These are phyloP conservation scores for Balanococcus diminutus DNA, from an alignment of 2,888 invertebrate genomes.

Conservation along the genomic window DNA sequence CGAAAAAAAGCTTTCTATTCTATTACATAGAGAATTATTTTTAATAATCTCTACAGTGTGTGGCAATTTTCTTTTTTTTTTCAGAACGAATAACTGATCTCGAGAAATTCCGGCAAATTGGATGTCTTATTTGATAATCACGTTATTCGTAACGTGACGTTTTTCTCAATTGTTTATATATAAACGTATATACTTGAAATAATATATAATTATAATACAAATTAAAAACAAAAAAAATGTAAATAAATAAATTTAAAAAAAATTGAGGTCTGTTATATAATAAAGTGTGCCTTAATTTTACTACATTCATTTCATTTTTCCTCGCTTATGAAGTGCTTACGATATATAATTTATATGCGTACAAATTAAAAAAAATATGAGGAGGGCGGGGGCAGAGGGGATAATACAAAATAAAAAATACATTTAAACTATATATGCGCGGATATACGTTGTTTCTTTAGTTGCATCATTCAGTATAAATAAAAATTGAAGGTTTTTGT, in stretches of 20 bases:
- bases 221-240: neutral
- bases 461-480: neutral
- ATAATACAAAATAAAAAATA: neutral
- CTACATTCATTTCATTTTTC: neutral
- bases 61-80: too few relatives aligned
- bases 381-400: neutral
- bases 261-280: neutral
- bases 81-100: neutral
- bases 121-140: neutral
- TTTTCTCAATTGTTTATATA: too few relatives aligned
- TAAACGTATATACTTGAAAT: neutral
- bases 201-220: neutral
- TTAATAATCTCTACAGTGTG: too few relatives aligned
- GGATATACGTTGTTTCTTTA: neutral
- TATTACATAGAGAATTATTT: too few relatives aligned
- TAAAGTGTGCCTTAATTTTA: neutral
- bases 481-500: neutral
- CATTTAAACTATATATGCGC: neutral
- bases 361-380: neutral
- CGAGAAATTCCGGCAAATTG: neutral
- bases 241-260: neutral
- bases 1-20: neutral
- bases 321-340: neutral
- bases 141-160: neutral
- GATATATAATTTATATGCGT: neutral